phyloP scores from a whole-genome alignment of 1,140 invertebrate genomes.

The Diuraphis noxia region DNA sequence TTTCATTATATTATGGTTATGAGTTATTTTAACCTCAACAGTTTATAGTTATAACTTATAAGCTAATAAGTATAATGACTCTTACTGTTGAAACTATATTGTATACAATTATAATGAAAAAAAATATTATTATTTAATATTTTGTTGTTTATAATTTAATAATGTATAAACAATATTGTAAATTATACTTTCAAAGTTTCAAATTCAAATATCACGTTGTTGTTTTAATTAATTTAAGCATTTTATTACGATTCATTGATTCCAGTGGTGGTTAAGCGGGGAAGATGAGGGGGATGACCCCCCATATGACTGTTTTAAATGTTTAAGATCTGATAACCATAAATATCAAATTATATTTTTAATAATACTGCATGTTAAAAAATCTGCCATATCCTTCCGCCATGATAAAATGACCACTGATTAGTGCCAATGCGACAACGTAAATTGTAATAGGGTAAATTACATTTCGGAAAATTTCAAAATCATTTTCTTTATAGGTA shows the following conservation, averaged over 20 bases:
- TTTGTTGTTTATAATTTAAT: neutral
- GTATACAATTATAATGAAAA: neutral
- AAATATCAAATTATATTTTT: no score
- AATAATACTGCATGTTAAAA: no score
- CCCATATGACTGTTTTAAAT: no score
- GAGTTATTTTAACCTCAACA: neutral
- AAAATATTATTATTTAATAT: neutral
- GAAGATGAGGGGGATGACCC: no score
- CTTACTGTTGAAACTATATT: neutral
- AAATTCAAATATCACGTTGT: neutral
- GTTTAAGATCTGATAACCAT: no score
- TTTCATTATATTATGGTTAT: neutral
- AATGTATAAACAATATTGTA: neutral
- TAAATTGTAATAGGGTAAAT: neutral
- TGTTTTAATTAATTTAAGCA: neutral
- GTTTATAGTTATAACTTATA: no score
- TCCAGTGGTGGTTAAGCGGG: no score
- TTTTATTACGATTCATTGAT: neutral
- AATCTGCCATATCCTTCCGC: no score
- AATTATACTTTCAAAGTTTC: neutral
- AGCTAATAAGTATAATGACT: neutral
- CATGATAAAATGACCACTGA: no score
- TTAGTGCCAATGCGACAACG: no score
- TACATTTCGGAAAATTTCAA: neutral
- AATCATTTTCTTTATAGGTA: neutral